Percentiles rank a stretch among this genome's conserved stretches.
These are phyloP conservation scores for Channallabes apus DNA, from an alignment of 2,797 vertebrate species.

Conservation along the genomic window DNA sequence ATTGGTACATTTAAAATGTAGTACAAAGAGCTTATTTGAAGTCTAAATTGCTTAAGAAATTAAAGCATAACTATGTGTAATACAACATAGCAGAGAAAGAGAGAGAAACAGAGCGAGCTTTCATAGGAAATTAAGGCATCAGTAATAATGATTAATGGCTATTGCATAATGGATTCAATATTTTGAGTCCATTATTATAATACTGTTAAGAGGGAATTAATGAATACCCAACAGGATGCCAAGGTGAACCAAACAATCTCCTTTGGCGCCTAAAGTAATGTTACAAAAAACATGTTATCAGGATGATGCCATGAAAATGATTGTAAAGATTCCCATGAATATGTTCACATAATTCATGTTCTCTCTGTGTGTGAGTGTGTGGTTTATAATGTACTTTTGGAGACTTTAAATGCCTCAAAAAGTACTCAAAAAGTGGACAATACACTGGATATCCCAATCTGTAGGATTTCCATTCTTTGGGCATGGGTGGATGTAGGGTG, in stretches of 20 bases:
- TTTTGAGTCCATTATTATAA: constrained; percentile 25
- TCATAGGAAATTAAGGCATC: constrained; percentile 16
- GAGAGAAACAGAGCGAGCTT: not conserved
- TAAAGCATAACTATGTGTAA: not conserved
- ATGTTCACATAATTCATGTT: not conserved
- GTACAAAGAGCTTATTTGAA: not conserved
- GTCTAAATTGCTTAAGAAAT: not conserved
- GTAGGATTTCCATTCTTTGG: constrained; percentile 28
- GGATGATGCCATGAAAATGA: not conserved
- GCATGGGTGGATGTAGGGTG: constrained; percentile 35
- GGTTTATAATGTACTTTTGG: not conserved
- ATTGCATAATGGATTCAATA: constrained; percentile 12
- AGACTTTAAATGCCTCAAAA: constrained; percentile 5
- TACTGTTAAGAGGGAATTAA: constrained; percentile 18
- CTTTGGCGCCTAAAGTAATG: constrained; percentile 7
- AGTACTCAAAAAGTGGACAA: too few species aligned
- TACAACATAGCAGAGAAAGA: not conserved
- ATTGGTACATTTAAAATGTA: not conserved
- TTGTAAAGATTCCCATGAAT: not conserved
- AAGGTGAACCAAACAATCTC: constrained; percentile 29
- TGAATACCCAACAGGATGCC: constrained; percentile 16
- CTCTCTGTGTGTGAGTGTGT: not conserved
- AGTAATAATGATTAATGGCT: constrained; percentile 32
- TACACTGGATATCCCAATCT: constrained; percentile 18
- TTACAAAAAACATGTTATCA: not conserved